Base-by-base conservation (phyloP, 2,113 vertebrate genomes). In the Struthio camelus region DNA sequence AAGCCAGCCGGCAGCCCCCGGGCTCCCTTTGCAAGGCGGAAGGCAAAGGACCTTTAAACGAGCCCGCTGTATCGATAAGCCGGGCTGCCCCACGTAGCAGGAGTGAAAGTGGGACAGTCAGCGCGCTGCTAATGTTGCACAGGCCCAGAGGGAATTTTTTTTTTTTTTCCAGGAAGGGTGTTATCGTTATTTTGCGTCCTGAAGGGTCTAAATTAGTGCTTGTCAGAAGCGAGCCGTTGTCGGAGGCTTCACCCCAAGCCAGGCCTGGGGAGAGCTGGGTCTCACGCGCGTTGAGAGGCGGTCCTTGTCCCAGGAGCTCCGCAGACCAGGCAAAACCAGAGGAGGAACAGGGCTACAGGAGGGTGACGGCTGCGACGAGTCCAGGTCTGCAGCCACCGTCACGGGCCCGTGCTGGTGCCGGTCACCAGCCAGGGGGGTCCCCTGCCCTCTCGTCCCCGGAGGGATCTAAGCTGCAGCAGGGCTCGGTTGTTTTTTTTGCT, bases 181-280 rank as follows among this genome's bases (percentile, higher is more conserved):
- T 94, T 96, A 80, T 87, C 92, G 87, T 94, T 95, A 89, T 91
- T 96, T 96, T 87, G n/a, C 91, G 87, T 94, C 87, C 80, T 94
- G 50, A 87, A 95, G 89, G 70, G 66, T 22, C 87, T 85, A 95
- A 97, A 95, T 89, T 89, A 80, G 87, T 82, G 50, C 84, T 93
- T 58, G 78, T 36, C 1, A 2, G 75, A 95, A 89, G 73, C 42
- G 72, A 96, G 34, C 14, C n/a, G 5, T 0, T 42, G 2, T 13
- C 27, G 18, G 42, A 89, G 48, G 32, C 51, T 71, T 76, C 8
- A 14, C 67, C 56, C 61, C 44, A 85, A 46, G 48, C 36, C 59
- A 87, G 51, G 34, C 19, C 62, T 46, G 56, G 28, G 38, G 11
- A 34, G 61, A 71, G 80, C 53, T 90, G 86, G 44, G 15, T 59